phyloP scores from a whole-genome alignment of 2,888 invertebrate species.

The Pterostichus madidus region DNA sequence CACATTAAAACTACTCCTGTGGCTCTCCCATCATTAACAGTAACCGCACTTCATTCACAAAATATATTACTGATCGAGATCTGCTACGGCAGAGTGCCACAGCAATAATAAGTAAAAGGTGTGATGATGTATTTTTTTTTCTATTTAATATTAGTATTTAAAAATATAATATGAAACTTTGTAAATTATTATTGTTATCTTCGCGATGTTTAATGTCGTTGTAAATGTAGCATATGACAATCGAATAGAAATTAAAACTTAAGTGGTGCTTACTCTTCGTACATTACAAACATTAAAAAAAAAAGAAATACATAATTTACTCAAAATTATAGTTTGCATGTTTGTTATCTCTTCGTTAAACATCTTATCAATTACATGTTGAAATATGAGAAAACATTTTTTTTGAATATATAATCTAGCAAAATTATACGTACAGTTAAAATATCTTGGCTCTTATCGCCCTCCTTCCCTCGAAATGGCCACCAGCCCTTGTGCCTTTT shows the following conservation, averaged over 20 bases:
- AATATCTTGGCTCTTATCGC: not conserved
- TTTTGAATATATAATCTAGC: not conserved
- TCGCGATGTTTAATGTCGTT: conserved; percentile 1
- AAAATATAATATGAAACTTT: no score
- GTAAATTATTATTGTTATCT: not conserved
- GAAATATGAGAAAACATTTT: not conserved
- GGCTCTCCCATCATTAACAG: no score
- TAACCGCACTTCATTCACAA: no score
- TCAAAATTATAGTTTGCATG: conserved; percentile 6
- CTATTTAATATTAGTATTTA: no score
- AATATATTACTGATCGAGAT: no score
- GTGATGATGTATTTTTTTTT: no score
- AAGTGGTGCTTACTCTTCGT: not conserved
- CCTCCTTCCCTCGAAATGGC: conserved; percentile 76
- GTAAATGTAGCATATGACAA: not conserved
- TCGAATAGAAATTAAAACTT: not conserved
- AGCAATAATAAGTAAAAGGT: no score
- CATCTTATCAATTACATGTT: conserved; percentile 29
- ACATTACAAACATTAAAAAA: not conserved
- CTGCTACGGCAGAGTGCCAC: no score
- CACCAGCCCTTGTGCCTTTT: conserved; percentile 84
- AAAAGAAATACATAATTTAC: conserved; percentile 3
- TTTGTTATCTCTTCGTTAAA: conserved; percentile 6
- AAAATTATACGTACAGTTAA: not conserved
- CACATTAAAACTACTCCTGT: no score